Base-by-base conservation (phyloP, 1,140 invertebrate genomes). In the Brachionus paranguensis region DNA sequence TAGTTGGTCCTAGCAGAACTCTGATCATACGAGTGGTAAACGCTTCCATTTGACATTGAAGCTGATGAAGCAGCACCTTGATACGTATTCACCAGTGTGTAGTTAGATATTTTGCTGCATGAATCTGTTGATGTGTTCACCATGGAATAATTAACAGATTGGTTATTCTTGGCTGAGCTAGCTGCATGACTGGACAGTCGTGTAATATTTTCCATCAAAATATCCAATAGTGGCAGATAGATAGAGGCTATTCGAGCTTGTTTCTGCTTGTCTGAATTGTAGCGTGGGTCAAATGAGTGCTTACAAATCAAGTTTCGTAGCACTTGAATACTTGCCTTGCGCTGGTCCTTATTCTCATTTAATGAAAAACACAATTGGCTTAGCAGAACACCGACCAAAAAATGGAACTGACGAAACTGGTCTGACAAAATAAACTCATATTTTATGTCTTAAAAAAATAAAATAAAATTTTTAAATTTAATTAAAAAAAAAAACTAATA, bases 251-350 rank as follows among this genome's bases (percentile, higher is more conserved):
- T 95, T 79, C 96, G 91, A 7, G 93, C 93, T 86, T 96, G 92
- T 87, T 94, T 93, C 65, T 93, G 93, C 92, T 93, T 85, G 55
- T 89, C 89, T 78, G 88, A 86, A 60, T 89, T 92, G 88, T 96
- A 98, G 84, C 96, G 90, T 87, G 95, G 94, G 89, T 98, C 96
- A 87, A 95, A 91, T 86, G 96, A 94, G 89, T 98, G 96, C 89
- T 98, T 98, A 0, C 95, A 94, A 65, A 98, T 90, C 84, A 96
- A 88, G 89, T 96, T 94, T 84, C 95, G 91, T 29, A 98, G 90
- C 12, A 94, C 93, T 27, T 89, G 89, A 81, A 98, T 91, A 0
- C 95, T 94, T 45, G 92, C 90, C 85, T 93, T 92, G 5, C 96
- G 91, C 81, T 96, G 93, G 85, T 94, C 93, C 3, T 92, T 91